Percentiles rank a stretch among this genome's conserved stretches.
These are phyloP conservation scores for Clinocottus analis DNA, from an alignment of 2,113 vertebrate genomes.

Conservation along the genomic window DNA sequence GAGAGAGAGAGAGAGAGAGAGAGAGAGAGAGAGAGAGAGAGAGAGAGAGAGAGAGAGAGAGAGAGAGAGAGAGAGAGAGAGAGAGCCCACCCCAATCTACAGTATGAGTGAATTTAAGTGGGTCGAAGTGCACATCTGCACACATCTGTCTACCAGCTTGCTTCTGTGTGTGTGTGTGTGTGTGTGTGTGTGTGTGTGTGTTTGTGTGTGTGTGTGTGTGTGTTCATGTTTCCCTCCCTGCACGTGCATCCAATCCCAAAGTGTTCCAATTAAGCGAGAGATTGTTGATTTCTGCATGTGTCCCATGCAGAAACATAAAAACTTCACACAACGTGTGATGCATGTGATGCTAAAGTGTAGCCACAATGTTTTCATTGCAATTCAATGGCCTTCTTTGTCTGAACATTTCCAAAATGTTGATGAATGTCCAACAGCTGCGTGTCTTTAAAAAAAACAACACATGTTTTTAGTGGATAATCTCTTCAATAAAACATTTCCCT, in stretches of 20 bases:
- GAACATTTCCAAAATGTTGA: neutral
- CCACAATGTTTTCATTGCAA: too few relatives aligned
- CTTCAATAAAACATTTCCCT: neutral
- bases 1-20: neutral
- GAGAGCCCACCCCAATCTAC: conserved; percentile 27
- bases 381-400: too few relatives aligned
- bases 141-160: conserved; percentile 67
- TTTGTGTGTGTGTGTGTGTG: conserved; percentile 16
- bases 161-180: conserved; percentile 31
- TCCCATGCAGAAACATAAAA: neutral
- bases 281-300: neutral
- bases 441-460: neutral
- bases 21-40: conserved; percentile 4
- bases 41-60: neutral
- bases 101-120: conserved; percentile 42
- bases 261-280: neutral
- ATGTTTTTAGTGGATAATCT: neutral
- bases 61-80: neutral
- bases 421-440: neutral
- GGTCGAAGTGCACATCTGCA: conserved; percentile 46
- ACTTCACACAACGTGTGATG: too few relatives aligned
- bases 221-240: neutral
- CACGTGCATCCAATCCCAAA: neutral
- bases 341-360: too few relatives aligned
- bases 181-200: conserved; percentile 1